Percentiles rank a stretch among this genome's conserved stretches.
Evolutionary conservation across 2,113 vertebrate species (phyloP).

Genomic region (Salvelinus sp.): DNA sequence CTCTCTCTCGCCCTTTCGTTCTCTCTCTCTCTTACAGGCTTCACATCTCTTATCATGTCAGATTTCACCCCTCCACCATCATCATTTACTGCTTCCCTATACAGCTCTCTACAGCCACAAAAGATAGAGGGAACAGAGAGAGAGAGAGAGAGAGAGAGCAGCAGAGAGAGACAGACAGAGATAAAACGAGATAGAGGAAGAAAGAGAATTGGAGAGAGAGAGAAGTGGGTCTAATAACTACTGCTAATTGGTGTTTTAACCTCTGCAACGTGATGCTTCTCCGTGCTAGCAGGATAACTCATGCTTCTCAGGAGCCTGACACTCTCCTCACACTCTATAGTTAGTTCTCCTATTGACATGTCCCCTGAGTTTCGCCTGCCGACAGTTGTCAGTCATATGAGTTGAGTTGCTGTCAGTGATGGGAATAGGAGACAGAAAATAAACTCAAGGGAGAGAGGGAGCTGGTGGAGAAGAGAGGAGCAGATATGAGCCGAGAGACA

Average conservation of each 20-base stretch:
- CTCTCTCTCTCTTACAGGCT: neutral
- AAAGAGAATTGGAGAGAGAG: neutral
- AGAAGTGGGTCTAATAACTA: slow-evolving; percentile 53
- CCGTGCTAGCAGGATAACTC: slow-evolving; percentile 35
- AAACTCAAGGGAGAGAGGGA: neutral
- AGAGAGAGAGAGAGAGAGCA: neutral
- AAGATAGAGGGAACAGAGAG: slow-evolving; percentile 21
- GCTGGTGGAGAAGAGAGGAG: neutral
- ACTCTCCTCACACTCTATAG: neutral
- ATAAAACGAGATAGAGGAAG: slow-evolving; percentile 37
- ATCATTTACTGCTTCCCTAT: neutral
- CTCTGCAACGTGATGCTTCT: slow-evolving; percentile 50
- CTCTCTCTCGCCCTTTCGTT: neutral
- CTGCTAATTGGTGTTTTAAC: slow-evolving; percentile 68
- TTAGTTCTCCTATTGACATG: neutral
- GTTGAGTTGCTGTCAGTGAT: neutral
- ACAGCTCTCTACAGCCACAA: neutral
- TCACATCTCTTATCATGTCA: neutral
- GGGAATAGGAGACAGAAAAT: neutral
- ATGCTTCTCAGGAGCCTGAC: neutral
- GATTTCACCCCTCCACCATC: neutral
- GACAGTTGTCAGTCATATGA: neutral
- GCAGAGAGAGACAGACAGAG: slow-evolving; percentile 11
- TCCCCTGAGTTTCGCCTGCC: neutral
- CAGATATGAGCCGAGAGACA: neutral